Evolutionary conservation across 2,113 vertebrate species (phyloP), one percentile per base, ranked within the genome.

Genomic region (Oreochromis tanganicae): DNA sequence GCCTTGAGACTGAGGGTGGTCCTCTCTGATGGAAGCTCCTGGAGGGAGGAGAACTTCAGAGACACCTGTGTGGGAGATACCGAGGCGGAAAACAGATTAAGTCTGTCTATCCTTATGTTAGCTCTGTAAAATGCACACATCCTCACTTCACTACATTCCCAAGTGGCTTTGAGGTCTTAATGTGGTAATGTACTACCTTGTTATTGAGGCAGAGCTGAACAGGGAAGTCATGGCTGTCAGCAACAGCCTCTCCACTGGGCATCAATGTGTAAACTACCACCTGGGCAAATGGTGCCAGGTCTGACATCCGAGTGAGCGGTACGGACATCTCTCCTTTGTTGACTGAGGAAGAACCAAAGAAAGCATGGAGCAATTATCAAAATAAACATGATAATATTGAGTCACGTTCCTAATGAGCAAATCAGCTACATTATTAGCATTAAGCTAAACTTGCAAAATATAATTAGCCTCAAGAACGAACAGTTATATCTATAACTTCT

Each of bases 141-240:
- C 41, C 14, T 24, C 10, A 24, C 5, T 29, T 75, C 43, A 48
- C 68, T 75, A 75, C 14, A 59, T 32, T 24, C 29, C 7, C 27
- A 7, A 4, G 52, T 19, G 21, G 11, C 13, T 81, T 73, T 57
- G 61, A 41, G 5, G 66, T 24, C 24, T n/a, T 54, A 10, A 41
- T 2, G 11, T 21, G 41, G 38, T 41, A 24, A 19, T 17, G 16
- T 32, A 9, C 16, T 24, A 98, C 98, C 97, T 97, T 97, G 95
- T 98, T 98, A 13, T 59, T 89, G 80, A 99, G 96, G 87, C 98
- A 99, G 1, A 95, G 94, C 84, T 97, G 93, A 87, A 97, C 48
- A 0, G 91, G 48, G 71, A 97, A 97, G 92, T 96, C 93, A 63
- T 54, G 54, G 91, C 97, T 97, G 94, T 99, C 98, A 1, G 97